Evolutionary conservation across 2,113 vertebrate genomes (phyloP), one percentile per base, ranked within the genome.

Genomic region (Sardina pilchardus): DNA sequence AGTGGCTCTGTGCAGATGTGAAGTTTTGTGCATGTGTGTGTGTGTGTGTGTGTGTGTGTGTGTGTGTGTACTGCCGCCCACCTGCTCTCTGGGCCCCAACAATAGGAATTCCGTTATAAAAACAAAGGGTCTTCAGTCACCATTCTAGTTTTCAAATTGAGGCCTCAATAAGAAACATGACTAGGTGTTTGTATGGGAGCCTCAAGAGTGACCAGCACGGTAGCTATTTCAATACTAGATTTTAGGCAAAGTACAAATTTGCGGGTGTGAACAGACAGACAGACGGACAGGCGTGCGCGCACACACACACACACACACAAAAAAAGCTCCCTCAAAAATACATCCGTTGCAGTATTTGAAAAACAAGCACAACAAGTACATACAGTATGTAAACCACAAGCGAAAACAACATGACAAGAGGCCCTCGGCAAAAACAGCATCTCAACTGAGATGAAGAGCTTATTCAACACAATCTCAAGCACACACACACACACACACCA

Each of bases 1-100:
- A 96, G 94, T 67, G 93, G 93, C 92, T 95, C 88, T 90, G 88
- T 88, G 89, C 89, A 88, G 30, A 34, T 19, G 87, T 86, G 71
- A 36, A 34, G 0, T 17, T 78, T 71, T 43, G 85, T 88, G 87
- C 93, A 92, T 93, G 93, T 92, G 90, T 94, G 91, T 91, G 89
- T 87, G 94, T 67, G 63, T 67, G 63, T 67, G 59, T 67, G 59
- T 67, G 63, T 67, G 63, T 67, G 63, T 67, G 63, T 67, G 63
- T 67, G 63, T 67, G 63, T 67, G 63, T 67, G 63, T 59, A 17
- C 71, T 78, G 14, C 34, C 5, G 34, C 26, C 30, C 71, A 78
- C 26, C 10, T 26, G 26, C 30, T 30, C n/a, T 53, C 16, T 53
- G 14, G 16, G 50, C 5, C 50, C 50, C 50, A 19, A 53, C 63